These are phyloP conservation scores for Seriola dumerili DNA, from an alignment of 2,113 vertebrate genomes.

Conservation along the genomic window DNA sequence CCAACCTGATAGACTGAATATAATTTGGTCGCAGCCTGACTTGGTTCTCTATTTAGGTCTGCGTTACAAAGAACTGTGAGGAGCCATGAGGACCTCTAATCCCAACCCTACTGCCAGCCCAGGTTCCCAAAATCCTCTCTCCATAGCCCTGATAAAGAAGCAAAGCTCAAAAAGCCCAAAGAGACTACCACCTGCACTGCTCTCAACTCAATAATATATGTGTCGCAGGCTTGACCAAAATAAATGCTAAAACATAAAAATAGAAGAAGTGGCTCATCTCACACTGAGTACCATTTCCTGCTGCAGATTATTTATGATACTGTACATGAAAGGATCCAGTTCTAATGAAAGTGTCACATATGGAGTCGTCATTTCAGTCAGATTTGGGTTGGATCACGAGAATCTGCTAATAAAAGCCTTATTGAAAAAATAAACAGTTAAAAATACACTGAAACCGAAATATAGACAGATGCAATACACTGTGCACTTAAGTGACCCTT, in stretches of 20 bases:
- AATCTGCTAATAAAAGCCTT: constrained; percentile 23
- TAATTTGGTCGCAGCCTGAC: not conserved
- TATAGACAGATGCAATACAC: constrained; percentile 8
- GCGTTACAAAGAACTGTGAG: not conserved
- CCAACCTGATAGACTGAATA: not conserved
- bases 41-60: not conserved
- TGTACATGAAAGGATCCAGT: not conserved
- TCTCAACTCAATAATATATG: constrained; percentile 10
- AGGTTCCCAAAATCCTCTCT: not conserved
- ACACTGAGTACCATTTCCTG: not conserved
- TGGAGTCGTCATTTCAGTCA: not conserved
- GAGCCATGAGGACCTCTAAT: not conserved
- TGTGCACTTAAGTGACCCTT: constrained; percentile 18
- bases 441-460: constrained; percentile 1
- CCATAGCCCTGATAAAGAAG: not conserved
- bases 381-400: not conserved
- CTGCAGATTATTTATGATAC: constrained; percentile 27
- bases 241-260: constrained; percentile 18
- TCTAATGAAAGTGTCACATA: constrained; percentile 12
- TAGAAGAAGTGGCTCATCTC: constrained; percentile 10
- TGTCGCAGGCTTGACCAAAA: constrained; percentile 1
- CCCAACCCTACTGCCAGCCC: not conserved
- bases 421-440: not conserved
- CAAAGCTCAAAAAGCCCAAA: not conserved
- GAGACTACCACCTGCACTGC: not conserved